Conservation (phyloP, 2,888 invertebrate genomes). For the Oasisia sp. region DNA sequence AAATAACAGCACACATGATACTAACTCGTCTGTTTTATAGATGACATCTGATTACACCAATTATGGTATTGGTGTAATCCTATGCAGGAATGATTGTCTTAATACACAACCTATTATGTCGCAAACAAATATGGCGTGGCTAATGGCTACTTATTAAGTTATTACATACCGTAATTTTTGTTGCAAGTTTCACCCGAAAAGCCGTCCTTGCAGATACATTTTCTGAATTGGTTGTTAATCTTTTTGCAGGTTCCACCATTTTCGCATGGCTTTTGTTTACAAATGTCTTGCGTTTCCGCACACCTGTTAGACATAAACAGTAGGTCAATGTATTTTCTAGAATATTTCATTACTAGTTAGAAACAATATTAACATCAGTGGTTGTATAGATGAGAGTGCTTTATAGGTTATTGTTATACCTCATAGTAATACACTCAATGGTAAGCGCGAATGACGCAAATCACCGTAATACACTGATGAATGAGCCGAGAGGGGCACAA, state of each 20-base stretch:
- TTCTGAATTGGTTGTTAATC: background rate
- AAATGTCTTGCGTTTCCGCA: background rate
- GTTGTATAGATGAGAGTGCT: no score
- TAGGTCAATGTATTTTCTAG: background rate
- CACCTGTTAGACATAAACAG: background rate
- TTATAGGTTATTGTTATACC: no score
- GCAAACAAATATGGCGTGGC: background rate
- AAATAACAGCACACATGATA: slow-evolving; percentile 23
- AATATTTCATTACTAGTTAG: background rate
- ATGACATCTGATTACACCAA: background rate
- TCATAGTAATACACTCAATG: no score
- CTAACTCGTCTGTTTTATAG: no score
- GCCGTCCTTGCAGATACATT: background rate
- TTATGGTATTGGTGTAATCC: no score
- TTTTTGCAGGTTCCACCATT: background rate
- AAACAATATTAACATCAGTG: background rate
- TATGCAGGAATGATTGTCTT: background rate
- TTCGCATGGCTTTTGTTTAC: background rate
- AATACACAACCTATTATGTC: background rate
- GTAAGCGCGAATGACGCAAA: no score
- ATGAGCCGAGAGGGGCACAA: no score
- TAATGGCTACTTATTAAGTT: background rate
- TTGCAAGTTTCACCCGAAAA: background rate
- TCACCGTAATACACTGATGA: no score
- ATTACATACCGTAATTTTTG: background rate